A percentile compares a stretch with the other conserved stretches of the same genome.
These are phyloP conservation scores for Dipodomys stephensi DNA, from an alignment of 2,113 vertebrate genomes.

Conservation along the genomic window DNA sequence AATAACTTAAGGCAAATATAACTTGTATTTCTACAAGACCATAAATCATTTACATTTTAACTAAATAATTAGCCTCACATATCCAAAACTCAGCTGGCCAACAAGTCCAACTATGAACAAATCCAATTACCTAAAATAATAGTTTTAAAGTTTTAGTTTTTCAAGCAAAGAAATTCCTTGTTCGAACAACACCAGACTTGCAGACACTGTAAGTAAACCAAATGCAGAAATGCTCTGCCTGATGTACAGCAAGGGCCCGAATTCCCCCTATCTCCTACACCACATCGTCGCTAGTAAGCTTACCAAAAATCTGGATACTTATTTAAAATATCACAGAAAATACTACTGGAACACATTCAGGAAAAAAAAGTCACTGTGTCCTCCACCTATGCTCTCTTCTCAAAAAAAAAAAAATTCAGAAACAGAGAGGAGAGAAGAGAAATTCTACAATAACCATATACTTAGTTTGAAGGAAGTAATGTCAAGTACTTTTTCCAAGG, in stretches of 20 bases:
- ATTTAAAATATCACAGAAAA: background rate
- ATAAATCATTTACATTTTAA: constrained; percentile 53
- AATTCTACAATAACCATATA: background rate
- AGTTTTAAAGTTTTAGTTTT: constrained; percentile 16
- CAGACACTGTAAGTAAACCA: constrained; percentile 3
- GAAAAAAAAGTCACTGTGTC: background rate
- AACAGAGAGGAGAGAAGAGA: background rate
- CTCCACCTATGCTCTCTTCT: background rate
- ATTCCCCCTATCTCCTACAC: background rate
- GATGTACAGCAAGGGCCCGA: background rate
- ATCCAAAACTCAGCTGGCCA: constrained; percentile 20
- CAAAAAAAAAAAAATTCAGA: background rate
- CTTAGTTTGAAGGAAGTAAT: background rate
- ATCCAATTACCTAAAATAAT: constrained; percentile 48
- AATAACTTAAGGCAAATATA: constrained; percentile 52
- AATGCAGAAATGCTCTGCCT: background rate
- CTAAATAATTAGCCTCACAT: constrained; percentile 35
- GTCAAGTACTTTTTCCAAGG: background rate
- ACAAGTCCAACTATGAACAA: constrained; percentile 15
- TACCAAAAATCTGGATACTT: background rate
- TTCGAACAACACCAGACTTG: constrained; percentile 10
- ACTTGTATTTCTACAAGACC: constrained; percentile 33
- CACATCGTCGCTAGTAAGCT: background rate
- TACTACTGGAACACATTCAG: background rate
- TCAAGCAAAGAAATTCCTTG: constrained; percentile 55